Base-by-base conservation (phyloP, 2,888 invertebrate genomes). In the Xestia ashworthii region DNA sequence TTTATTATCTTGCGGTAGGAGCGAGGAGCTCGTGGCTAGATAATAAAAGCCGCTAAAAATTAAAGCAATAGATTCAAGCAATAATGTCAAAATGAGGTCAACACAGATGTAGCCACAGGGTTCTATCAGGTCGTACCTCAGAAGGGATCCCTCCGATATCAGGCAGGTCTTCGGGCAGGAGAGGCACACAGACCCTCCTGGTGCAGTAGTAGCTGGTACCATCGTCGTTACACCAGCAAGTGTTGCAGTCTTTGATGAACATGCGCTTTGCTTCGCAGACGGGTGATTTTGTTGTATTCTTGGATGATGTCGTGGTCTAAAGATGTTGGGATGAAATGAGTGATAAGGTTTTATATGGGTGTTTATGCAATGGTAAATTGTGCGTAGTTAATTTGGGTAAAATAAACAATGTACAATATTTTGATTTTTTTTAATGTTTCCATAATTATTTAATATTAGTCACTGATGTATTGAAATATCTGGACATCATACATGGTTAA, bases 201-300 rank as follows among this genome's bases (percentile, higher is more conserved):
- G 97, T 97, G 87, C 97, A 97, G 84, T 93, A 95, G 90, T 94
- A 97, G 38, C 94, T 92, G 9, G 96, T 96, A 0, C 97, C 97
- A 72, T 96, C 94, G 16, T 95, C 96, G 67, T 97, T 96, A 84
- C 97, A 97, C 95, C 95, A 95, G 72, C 97, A 97, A 11, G 95
- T 96, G 87, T 97, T 97, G 85, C 97, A 97, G 78, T 96, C 95
- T 80, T 93, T 95, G 75, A 96, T 94, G 85, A 97, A 97, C 94
- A 95, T 95, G 25, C 94, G 91, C 78, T 96, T 96, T 0, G 97
- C 96, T 4, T 92, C 90, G 86, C 96, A 96, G 1, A 96, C 92
- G 22, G 94, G 84, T 16, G 88, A 86, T 46, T 92, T 91, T 66
- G 93, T 93, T 11, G 89, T 89, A 41, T 87, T 89, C 55, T 67